Base-by-base conservation (phyloP, 2,888 invertebrate species). In the Oscheius onirici region DNA sequence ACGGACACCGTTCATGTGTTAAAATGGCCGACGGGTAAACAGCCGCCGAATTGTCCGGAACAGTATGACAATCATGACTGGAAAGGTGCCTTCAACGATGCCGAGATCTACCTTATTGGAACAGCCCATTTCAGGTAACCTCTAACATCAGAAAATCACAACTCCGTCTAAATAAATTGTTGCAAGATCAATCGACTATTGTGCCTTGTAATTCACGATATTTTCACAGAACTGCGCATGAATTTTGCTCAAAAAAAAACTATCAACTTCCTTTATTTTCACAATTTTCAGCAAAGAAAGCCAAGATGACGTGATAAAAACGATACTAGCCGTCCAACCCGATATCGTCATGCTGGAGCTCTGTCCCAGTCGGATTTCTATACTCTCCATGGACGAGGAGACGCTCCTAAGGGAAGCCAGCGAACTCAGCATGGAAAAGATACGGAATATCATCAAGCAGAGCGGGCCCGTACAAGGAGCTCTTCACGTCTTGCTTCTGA, bases 341-440 rank as follows among this genome's bases (percentile, higher is more conserved):
- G 93, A 97, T 88, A 91, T 94, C 84, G 94, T 99, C 22, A 92
- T 96, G 91, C 92, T 99, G 60, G 99, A 99, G 89, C 89, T 99
- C 75, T 99, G 99, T 90, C 92, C 92, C 87, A 92, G 93, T 79
- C 91, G 97, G 85, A 92, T 94, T 67, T 93, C 93, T 88, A 93
- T 97, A 86, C 90, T 99, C 75, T 92, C 93, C 81, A 90, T 95
- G 85, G 95, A 97, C 89, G 97, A 99, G 89, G 92, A 93, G 88
- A 92, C 93, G 1, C 91, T 99, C 80, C 90, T 96, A 76, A 91
- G 92, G 87, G 95, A 97, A 90, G 93, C 95, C 2, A 93, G 94
- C 87, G 93, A 94, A 88, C 92, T 97, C 78, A 93, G 92, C 88
- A 91, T 94, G 83, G 91, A 89, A 70, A 91, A 91, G 82, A 91